Evolutionary conservation across 2,888 invertebrate species (phyloP).

Genomic region (Encarsia formosa): DNA sequence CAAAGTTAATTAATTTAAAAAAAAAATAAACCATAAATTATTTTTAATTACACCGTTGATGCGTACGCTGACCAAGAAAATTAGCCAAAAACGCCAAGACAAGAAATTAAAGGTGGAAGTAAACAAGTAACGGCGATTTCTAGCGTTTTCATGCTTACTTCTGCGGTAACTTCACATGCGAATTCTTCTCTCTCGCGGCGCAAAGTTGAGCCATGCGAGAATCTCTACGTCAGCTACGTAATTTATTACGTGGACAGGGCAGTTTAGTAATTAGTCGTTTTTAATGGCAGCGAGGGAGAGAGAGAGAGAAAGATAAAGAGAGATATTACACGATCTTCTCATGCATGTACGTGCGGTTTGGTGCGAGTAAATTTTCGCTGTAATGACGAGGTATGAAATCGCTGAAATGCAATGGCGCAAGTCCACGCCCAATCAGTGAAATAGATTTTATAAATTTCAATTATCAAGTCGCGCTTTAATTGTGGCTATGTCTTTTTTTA

Average conservation of each 20-base stretch:
- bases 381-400: slow-evolving; percentile 5
- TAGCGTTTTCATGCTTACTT: too few relatives aligned
- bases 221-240: slow-evolving; percentile 31
- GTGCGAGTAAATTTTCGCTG: slow-evolving; percentile 1
- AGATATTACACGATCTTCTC: not conserved
- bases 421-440: slow-evolving; percentile 4
- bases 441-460: slow-evolving; percentile 20
- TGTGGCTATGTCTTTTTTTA: not conserved
- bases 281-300: slow-evolving; percentile 27
- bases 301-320: not conserved
- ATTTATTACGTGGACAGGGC: slow-evolving; percentile 37
- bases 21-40: too few relatives aligned
- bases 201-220: slow-evolving; percentile 23
- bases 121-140: too few relatives aligned
- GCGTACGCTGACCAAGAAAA: too few relatives aligned
- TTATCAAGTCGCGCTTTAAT: slow-evolving; percentile 17
- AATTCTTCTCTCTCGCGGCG: slow-evolving; percentile 4
- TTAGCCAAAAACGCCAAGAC: too few relatives aligned
- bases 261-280: slow-evolving; percentile 40
- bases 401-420: slow-evolving; percentile 11
- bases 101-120: too few relatives aligned
- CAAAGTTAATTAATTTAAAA: too few relatives aligned
- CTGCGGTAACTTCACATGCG: too few relatives aligned
- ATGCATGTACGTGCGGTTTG: not conserved
- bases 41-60: too few relatives aligned